Evolutionary conservation across 2,797 vertebrate species (phyloP).

Genomic region (Austrolebias charrua): DNA sequence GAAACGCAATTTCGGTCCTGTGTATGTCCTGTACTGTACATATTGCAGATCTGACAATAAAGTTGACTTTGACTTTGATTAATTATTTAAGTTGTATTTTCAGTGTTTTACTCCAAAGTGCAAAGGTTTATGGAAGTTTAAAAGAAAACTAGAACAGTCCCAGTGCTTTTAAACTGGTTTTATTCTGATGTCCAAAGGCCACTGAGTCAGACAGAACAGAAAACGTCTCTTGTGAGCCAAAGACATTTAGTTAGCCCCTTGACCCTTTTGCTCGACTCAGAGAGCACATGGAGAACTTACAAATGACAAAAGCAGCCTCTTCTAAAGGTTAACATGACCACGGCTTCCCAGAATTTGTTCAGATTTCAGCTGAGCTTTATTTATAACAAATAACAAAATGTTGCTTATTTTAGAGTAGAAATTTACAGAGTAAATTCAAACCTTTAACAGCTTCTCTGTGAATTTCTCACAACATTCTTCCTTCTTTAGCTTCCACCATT

Average conservation of each 20-base stretch:
- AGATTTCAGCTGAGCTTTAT: slow-evolving; percentile 12
- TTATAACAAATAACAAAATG: slow-evolving; percentile 11
- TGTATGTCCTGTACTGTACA: too few relatives aligned
- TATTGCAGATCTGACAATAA: too few relatives aligned
- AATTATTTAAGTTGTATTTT: too few relatives aligned
- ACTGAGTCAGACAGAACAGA: slow-evolving; percentile 10
- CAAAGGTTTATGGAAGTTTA: too few relatives aligned
- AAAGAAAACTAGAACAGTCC: too few relatives aligned
- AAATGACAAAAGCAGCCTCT: slow-evolving; percentile 43
- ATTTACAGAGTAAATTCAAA: slow-evolving; percentile 2
- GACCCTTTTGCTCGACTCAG: slow-evolving; percentile 36
- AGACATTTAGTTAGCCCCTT: slow-evolving; percentile 23
- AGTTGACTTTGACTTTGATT: too few relatives aligned
- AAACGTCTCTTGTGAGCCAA: background rate
- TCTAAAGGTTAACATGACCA: slow-evolving; percentile 46
- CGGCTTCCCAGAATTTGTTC: slow-evolving; percentile 29
- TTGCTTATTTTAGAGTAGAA: too few relatives aligned
- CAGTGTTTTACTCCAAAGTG: too few relatives aligned
- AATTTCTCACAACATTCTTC: too few relatives aligned
- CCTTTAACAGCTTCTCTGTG: too few relatives aligned
- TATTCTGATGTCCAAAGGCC: slow-evolving; percentile 10
- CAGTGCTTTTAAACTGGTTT: background rate
- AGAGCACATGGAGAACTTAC: slow-evolving; percentile 20
- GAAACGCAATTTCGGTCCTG: too few relatives aligned
- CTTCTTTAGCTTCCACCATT: too few relatives aligned